Evolutionary conservation across 2,113 vertebrate genomes (phyloP), one percentile per base, ranked within the genome.

Genomic region (Spheniscus mendiculus): DNA sequence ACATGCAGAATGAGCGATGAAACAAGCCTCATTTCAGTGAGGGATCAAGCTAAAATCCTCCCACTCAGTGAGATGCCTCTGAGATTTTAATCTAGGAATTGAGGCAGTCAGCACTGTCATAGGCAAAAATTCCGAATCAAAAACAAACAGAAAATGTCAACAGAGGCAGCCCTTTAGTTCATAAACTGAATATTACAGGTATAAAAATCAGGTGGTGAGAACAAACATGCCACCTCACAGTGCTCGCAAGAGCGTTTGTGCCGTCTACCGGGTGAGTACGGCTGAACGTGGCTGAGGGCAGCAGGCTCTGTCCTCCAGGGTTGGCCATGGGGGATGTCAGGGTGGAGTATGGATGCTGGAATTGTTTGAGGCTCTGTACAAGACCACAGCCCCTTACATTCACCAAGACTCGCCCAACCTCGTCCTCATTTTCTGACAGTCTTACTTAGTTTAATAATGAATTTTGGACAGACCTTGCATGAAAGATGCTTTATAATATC

Each of bases 211-310:
- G 4, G 21, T 26, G 4, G 6, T 58, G 38, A 89, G 50, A 62
- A 55, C 27, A 71, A 50, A 77, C 8, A 7, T 10, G 20, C 13
- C 55, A 55, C 45, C 50, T 93, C n/a, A 40, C 12, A 44, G 44
- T 5, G 49, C 47, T 45, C 4, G 0, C 53, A 72, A 30, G 25
- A 32, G 50, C 0, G 0, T 66, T 62, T 70, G 45, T 90, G 80
- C 11, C 15, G 2, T 3, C 16, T 18, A 44, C 21, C 0, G 0
- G 36, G 21, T 40, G 4, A 73, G 17, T 15, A 23, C 0, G 0
- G 6, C 38, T 55, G 52, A 63, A 45, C 1, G 0, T 0, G 0
- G 55, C n/a, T 58, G 44, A 55, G 58, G 58, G 21, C 22, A 45
- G 50, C 61, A 70, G 78, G 45, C 5, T 80, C 18, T 9, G 0